These are phyloP conservation scores for Eupithecia tripunctaria DNA, from an alignment of 2,888 invertebrate genomes.

Conservation along the genomic window DNA sequence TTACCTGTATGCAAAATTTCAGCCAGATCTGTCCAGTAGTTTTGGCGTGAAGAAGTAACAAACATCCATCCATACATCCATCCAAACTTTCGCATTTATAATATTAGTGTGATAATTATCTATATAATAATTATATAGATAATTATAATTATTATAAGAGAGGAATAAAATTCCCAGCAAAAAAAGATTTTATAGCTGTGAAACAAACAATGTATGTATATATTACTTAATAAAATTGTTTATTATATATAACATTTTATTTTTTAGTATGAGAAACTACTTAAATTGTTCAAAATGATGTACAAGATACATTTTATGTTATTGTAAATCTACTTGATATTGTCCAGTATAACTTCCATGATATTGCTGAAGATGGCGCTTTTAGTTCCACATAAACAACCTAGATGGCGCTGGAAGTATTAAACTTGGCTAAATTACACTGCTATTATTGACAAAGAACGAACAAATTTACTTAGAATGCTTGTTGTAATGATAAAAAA, in stretches of 20 bases:
- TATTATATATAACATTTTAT: background rate
- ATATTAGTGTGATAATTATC: no score
- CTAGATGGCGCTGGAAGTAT: constrained; percentile 39
- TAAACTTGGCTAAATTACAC: background rate
- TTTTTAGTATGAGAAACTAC: background rate
- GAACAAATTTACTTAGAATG: background rate
- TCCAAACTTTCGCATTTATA: no score
- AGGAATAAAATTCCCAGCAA: no score
- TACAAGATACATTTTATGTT: background rate
- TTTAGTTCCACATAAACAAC: constrained; percentile 20
- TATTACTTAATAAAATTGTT: background rate
- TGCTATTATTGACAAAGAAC: background rate
- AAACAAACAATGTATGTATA: background rate
- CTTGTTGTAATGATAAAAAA: background rate
- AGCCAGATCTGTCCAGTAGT: no score
- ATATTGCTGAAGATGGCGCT: constrained; percentile 56
- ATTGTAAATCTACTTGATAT: background rate
- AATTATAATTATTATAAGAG: no score
- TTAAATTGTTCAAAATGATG: background rate
- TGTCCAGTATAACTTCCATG: constrained; percentile 21
- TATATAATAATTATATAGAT: no score
- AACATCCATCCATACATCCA: no score
- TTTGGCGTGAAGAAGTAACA: no score
- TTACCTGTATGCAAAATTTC: no score
- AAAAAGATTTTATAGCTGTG: background rate